Base-by-base conservation (phyloP, 37 sponge, comb jelly and placozoan genomes). In the Ianthella basta region DNA sequence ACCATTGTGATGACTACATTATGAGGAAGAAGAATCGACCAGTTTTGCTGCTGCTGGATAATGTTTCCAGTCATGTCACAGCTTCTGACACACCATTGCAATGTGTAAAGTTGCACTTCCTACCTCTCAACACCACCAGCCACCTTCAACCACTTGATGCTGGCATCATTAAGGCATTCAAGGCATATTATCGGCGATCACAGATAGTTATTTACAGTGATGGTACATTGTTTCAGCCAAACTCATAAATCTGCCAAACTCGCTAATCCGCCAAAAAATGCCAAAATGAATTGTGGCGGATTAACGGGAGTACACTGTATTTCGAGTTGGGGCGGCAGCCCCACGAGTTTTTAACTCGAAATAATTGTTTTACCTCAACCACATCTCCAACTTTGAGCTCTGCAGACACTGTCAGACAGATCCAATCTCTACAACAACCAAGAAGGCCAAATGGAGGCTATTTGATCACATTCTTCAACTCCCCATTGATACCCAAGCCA, bases 61-160 rank as follows among this genome's bases (percentile, higher is more conserved):
- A 72, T 72, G 68, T 66, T 24, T 66, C 68, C 68, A 66, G 68
- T n/a, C 68, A 66, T 66, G 37, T 72, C 73, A 64, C 66, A 64
- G n/a, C 66, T 64, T 6, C 68, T 14, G 73, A 72, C 39, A 72
- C 19, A 20, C 40, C 8, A 37, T 19, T 72, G 14, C 73, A 72
- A 32, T 38, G 73, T 72, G 73, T 72, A 8, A 33, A 32, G 40
- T 72, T 72, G 40, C 37, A 72, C 73, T 72, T 38, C 30, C 40
- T 72, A 19, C 73, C 73, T 38, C 73, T 27, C 8, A 72, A 72
- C 40, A 72, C 73, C 37, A 72, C 73, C 37, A 72, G 73, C 39
- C 73, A 72, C 39, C 40, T 72, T 12, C 73, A 72, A 32, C 73
- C 73, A 34, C 73, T 72, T 33, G 73, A 34, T 72, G 73, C 73